Evolutionary conservation across 2,888 invertebrate species (phyloP).

Genomic region (Anaspis maculata): DNA sequence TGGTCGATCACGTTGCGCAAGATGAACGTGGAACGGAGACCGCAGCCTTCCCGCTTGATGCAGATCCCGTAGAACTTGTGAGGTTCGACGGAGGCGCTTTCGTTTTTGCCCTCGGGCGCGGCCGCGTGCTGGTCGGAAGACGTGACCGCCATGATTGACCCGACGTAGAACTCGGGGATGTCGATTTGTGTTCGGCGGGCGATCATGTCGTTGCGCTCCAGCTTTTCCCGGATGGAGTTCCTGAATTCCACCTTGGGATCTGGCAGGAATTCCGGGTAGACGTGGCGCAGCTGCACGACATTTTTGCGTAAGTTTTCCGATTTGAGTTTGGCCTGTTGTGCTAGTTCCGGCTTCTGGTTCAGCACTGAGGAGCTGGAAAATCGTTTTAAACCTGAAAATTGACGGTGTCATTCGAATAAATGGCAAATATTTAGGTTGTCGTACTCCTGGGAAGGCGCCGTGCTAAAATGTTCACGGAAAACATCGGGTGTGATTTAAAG

Average conservation of each 20-base stretch:
- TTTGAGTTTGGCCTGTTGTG: constrained; percentile 3
- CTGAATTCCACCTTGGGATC: constrained; percentile 71
- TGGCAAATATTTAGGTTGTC: too few relatives aligned
- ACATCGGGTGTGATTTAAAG: too few relatives aligned
- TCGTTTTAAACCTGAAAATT: too few relatives aligned
- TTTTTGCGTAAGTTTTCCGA: constrained; percentile 16
- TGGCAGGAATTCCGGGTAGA: constrained; percentile 90
- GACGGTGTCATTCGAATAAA: too few relatives aligned
- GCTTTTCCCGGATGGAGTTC: constrained; percentile 73
- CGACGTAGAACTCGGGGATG: constrained; percentile 98
- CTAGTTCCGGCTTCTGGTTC: too few relatives aligned
- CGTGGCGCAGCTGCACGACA: constrained; percentile 52
- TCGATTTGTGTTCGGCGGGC: constrained; percentile 70
- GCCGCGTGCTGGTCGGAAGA: constrained; percentile 79
- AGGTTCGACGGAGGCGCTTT: too few relatives aligned
- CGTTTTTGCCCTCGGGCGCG: too few relatives aligned
- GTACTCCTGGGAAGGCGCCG: too few relatives aligned
- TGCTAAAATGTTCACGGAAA: too few relatives aligned
- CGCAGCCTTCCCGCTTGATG: constrained; percentile 73
- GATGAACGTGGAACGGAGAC: constrained; percentile 76
- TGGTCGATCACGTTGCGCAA: constrained; percentile 90
- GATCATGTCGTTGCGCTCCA: constrained; percentile 91
- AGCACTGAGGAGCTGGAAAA: too few relatives aligned
- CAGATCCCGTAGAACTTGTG: constrained; percentile 92
- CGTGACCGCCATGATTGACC: constrained; percentile 82